Evolutionary conservation across 2,888 invertebrate genomes (phyloP).

Genomic region (Perizoma flavofasciatum): DNA sequence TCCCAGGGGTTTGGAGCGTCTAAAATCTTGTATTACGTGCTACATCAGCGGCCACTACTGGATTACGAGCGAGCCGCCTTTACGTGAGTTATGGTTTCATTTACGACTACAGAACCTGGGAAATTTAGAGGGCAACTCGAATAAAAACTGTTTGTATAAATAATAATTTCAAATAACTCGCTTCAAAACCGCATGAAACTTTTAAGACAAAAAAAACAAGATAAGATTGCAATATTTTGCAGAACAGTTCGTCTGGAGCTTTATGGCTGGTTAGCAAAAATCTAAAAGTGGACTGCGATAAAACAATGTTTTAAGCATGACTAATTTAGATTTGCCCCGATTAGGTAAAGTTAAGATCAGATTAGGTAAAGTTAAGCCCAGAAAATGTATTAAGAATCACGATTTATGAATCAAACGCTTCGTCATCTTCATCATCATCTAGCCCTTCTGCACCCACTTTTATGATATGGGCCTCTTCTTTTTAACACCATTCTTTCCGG

Average conservation of each 20-base stretch:
- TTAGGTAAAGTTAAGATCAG: conserved; percentile 29
- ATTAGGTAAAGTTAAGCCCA: conserved; percentile 29
- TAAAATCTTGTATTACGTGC: conserved; percentile 69
- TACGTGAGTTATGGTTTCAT: conserved; percentile 65
- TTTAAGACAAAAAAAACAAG: conserved; percentile 8
- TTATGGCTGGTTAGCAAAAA: conserved; percentile 30
- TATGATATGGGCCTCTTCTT: no score
- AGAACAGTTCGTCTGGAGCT: conserved; percentile 23
- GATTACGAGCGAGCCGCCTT: conserved; percentile 64
- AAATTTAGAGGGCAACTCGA: conserved; percentile 32
- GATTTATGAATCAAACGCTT: conserved; percentile 30
- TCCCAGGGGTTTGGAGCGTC: conserved; percentile 60
- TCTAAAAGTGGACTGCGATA: conserved; percentile 22
- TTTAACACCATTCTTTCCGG: no score
- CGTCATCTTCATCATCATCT: no score
- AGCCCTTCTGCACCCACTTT: no score
- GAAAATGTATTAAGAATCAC: conserved; percentile 33
- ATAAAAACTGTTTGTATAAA: conserved; percentile 31
- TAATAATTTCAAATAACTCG: conserved; percentile 19
- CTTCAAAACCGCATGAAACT: conserved; percentile 9
- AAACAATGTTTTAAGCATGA: conserved; percentile 36
- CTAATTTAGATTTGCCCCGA: conserved; percentile 39
- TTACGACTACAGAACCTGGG: conserved; percentile 59
- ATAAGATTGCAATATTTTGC: conserved; percentile 30
- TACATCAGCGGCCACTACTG: conserved; percentile 67